Conservation (phyloP, 1,140 invertebrate species). For the Brachionus calyciflorus region DNA sequence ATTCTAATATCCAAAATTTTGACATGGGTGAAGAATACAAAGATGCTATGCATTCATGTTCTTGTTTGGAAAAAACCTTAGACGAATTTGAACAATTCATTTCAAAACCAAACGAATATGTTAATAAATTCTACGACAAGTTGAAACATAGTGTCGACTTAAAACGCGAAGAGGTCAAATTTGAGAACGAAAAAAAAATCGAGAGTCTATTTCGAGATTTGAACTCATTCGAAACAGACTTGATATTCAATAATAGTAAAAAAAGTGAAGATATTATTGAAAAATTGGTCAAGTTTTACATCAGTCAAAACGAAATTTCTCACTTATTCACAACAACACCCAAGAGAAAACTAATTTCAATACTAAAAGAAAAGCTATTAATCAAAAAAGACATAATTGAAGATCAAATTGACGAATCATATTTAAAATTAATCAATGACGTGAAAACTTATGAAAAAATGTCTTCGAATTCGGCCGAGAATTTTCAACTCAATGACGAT, state of each 20-base stretch:
- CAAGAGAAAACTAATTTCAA: no score
- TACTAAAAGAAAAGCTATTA: no score
- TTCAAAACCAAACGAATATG: background rate
- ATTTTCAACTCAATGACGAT: no score
- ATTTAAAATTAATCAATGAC: no score
- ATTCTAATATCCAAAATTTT: background rate
- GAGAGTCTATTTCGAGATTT: background rate
- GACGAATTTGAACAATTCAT: background rate
- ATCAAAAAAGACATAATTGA: no score
- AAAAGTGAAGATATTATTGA: background rate
- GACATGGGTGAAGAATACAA: background rate
- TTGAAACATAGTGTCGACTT: background rate
- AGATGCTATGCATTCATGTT: background rate
- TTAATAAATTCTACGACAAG: background rate
- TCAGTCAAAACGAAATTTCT: no score
- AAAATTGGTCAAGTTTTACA: background rate
- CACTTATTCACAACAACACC: no score
- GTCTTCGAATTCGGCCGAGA: no score
- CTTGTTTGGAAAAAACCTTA: background rate
- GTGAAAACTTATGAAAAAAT: no score
- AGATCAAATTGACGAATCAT: no score
- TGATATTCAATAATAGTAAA: background rate
- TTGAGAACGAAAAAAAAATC: background rate
- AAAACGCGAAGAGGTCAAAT: slow-evolving; percentile 1
- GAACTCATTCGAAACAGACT: background rate